Conservation (phyloP, 2,113 vertebrate species). For the Pedetes capensis region DNA sequence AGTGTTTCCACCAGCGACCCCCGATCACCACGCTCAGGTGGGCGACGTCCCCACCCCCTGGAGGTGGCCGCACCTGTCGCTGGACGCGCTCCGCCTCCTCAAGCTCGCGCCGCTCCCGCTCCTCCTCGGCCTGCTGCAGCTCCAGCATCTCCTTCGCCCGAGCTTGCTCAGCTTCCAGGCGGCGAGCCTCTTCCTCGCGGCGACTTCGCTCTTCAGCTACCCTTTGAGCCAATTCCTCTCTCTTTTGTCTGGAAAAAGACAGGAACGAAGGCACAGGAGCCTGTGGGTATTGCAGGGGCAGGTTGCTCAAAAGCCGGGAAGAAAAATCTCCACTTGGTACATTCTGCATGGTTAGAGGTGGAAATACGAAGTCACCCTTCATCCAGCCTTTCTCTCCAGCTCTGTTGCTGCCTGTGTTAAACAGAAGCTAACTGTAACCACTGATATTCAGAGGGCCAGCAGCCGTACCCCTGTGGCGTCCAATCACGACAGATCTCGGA, state of each 20-base stretch:
- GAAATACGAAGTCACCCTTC: not conserved
- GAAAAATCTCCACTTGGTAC: accelerated
- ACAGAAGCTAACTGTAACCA: not conserved
- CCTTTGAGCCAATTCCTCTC: conserved; percentile 91
- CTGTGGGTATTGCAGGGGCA: accelerated
- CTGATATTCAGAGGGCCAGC: too few species aligned
- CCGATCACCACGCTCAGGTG: not conserved
- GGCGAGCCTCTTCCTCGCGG: conserved; percentile 89
- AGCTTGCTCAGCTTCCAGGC: conserved; percentile 87
- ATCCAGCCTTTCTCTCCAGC: not conserved
- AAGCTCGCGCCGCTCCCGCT: conserved; percentile 86
- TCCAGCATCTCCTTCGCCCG: conserved; percentile 81
- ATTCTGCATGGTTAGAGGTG: not conserved
- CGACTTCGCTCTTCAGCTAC: conserved; percentile 89
- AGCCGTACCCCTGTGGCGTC: too few species aligned
- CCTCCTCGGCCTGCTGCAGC: conserved; percentile 78
- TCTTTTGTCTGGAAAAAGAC: conserved; percentile 84
- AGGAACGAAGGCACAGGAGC: not conserved
- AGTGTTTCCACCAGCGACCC: not conserved
- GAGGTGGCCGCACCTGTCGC: conserved; percentile 92
- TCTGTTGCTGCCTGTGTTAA: not conserved
- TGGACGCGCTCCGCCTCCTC: conserved; percentile 88
- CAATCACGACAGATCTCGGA: too few species aligned
- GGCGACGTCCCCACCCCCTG: too few species aligned
- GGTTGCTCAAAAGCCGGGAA: not conserved